A percentile compares a stretch with the other conserved stretches of the same genome.
phyloP scores from a whole-genome alignment of 2,797 vertebrate species.

The Triplophysa yarkandensis region DNA sequence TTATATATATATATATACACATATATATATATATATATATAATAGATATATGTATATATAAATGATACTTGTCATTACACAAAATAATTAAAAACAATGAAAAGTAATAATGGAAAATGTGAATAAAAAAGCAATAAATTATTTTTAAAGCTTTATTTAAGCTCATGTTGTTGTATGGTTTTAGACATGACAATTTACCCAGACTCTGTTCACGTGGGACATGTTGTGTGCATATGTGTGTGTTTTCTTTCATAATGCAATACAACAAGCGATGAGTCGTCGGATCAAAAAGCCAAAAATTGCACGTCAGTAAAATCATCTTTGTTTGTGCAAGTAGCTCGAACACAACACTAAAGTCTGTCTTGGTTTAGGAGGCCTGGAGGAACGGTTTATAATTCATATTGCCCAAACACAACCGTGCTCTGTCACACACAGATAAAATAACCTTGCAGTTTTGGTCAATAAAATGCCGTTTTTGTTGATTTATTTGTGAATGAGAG shows the following conservation, averaged over 20 bases:
- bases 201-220: constrained; percentile 78
- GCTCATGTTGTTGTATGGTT: constrained; percentile 94
- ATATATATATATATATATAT: constrained; percentile 67
- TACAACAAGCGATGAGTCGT: background rate
- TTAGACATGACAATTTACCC: constrained; percentile 90
- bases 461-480: constrained; percentile 74
- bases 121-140: constrained; percentile 98
- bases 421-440: constrained; percentile 69
- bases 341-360: background rate
- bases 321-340: constrained; percentile 15
- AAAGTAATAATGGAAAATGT: constrained; percentile 74
- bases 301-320: constrained; percentile 7
- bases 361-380: constrained; percentile 20
- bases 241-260: constrained; percentile 25
- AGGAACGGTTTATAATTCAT: constrained; percentile 39
- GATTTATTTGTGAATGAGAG: constrained; percentile 69
- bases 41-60: constrained; percentile 71
- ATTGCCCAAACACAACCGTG: constrained; percentile 67
- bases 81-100: constrained; percentile 71
- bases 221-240: constrained; percentile 29
- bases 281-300: background rate
- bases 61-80: constrained; percentile 72
- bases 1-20: constrained; percentile 44
- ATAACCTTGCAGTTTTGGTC: constrained; percentile 76
- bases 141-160: constrained; percentile 98